Evolutionary conservation across 2,113 vertebrate species (phyloP), one percentile per base, ranked within the genome.

Genomic region (Neotoma lepida): DNA sequence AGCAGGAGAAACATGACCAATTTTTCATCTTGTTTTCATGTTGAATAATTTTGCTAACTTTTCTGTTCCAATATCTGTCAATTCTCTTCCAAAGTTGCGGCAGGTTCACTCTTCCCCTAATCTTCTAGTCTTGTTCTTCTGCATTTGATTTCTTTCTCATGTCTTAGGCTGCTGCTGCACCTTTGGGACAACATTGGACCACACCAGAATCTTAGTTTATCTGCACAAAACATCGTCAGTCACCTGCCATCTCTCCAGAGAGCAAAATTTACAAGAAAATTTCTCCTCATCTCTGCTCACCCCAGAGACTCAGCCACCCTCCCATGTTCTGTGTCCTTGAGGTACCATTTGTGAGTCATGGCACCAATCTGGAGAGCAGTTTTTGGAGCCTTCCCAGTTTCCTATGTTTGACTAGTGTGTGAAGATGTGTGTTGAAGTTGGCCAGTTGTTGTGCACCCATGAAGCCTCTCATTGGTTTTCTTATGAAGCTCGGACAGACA

Each of bases 171-270:
- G 39, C 10, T 70, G 28, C 28, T 87, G 58, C 54, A 71, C 24
- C 10, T 46, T 77, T 18, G 46, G 46, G 49, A 54, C 6, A 28
- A 58, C 14, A 5, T 0, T 74, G 63, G 56, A 14, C 93, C 94
- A 74, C 1, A 70, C 80, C 46, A 41, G 92, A 96, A 88, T 96
- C 82, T 91, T 94, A 82, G 89, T 88, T 94, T 94, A 93, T 73
- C 64, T 95, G 44, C n/a, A 92, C 46, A 0, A 0, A 97, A 63
- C 28, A 82, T 84, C 56, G 24, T 44, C 30, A 33, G 41, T 9
- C 2, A 39, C 94, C 68, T 35, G 39, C 22, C 46, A 78, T 58
- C 70, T 94, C 94, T 63, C 88, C 35, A 78, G 90, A 39, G 89
- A 82, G 41, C 46, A 80, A 39, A 94, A 22, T 0, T 39, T 82